Evolutionary conservation across 2,113 vertebrate species (phyloP).

Genomic region (Triplophysa rosa): DNA sequence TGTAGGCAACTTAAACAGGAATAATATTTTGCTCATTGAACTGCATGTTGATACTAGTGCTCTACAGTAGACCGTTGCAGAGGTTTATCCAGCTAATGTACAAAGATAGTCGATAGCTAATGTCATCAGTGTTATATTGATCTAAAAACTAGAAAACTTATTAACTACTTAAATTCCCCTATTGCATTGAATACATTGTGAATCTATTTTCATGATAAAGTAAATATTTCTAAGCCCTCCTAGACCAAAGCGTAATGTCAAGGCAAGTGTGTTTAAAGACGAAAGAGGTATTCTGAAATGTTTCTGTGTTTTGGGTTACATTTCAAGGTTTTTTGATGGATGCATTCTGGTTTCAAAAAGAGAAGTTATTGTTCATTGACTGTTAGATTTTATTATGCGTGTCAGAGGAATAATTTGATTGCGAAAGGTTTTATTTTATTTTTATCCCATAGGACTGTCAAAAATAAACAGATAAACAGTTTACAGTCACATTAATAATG

Average conservation of each 20-base stretch:
- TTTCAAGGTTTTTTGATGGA: constrained; percentile 19
- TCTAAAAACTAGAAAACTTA: constrained; percentile 1
- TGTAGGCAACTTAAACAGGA: constrained; percentile 39
- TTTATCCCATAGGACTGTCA: neutral
- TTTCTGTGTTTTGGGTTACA: constrained; percentile 8
- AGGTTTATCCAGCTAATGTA: constrained; percentile 26
- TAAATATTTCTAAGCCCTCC: constrained; percentile 17
- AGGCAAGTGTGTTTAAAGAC: neutral
- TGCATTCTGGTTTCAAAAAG: constrained; percentile 2
- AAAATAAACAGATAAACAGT: neutral
- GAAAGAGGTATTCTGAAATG: neutral
- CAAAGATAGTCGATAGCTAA: constrained; percentile 12
- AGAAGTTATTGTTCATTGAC: neutral
- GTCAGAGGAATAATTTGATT: neutral
- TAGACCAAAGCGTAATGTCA: constrained; percentile 19
- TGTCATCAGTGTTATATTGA: constrained; percentile 36
- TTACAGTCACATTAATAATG: neutral
- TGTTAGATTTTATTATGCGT: neutral
- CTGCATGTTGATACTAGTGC: constrained; percentile 53
- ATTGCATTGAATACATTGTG: neutral
- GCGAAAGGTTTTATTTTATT: neutral
- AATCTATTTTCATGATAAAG: constrained; percentile 15
- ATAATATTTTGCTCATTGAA: constrained; percentile 36
- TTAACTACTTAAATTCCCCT: constrained; percentile 23
- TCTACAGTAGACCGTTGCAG: constrained; percentile 40